Conservation (phyloP, 2,888 invertebrate species). For the Tiphia femorata region DNA sequence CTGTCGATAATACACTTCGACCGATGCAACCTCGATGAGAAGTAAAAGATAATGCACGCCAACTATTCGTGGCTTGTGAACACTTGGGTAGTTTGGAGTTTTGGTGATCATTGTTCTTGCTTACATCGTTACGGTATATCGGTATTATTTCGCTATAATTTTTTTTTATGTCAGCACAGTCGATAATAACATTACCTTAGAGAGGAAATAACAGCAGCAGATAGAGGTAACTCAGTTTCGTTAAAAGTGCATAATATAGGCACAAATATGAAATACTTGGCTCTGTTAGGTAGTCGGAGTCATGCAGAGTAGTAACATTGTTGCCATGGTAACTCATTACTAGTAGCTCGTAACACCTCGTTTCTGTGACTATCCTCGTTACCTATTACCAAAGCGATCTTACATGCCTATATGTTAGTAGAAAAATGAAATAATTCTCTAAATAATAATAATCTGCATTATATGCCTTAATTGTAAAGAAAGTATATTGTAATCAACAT, state of each 20-base stretch:
- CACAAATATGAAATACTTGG: slow-evolving; percentile 18
- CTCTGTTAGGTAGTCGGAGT: slow-evolving; percentile 29
- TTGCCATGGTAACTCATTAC: slow-evolving; percentile 46
- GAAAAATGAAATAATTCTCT: slow-evolving; percentile 2
- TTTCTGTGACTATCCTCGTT: slow-evolving; percentile 4
- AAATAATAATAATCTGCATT: slow-evolving; percentile 3
- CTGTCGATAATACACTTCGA: slow-evolving; percentile 34
- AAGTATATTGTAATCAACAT: slow-evolving; percentile 11
- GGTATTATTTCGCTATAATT: slow-evolving; percentile 20
- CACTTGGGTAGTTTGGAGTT: slow-evolving; percentile 50
- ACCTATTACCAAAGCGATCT: slow-evolving; percentile 9
- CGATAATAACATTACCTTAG: slow-evolving; percentile 15
- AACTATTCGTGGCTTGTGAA: slow-evolving; percentile 45
- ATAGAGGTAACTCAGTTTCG: slow-evolving; percentile 2
- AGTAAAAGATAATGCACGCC: slow-evolving; percentile 42
- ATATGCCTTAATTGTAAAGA: neutral
- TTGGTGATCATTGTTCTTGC: slow-evolving; percentile 33
- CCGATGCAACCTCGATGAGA: slow-evolving; percentile 37
- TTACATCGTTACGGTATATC: slow-evolving; percentile 36
- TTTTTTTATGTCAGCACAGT: slow-evolving; percentile 31
- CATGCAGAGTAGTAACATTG: slow-evolving; percentile 48
- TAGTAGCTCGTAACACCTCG: slow-evolving; percentile 16
- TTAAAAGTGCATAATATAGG: slow-evolving; percentile 7
- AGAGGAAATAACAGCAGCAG: neutral
- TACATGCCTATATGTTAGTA: too few relatives aligned